Base-by-base conservation (phyloP, 2,888 invertebrate species). In the Drosophila hamatofila region DNA sequence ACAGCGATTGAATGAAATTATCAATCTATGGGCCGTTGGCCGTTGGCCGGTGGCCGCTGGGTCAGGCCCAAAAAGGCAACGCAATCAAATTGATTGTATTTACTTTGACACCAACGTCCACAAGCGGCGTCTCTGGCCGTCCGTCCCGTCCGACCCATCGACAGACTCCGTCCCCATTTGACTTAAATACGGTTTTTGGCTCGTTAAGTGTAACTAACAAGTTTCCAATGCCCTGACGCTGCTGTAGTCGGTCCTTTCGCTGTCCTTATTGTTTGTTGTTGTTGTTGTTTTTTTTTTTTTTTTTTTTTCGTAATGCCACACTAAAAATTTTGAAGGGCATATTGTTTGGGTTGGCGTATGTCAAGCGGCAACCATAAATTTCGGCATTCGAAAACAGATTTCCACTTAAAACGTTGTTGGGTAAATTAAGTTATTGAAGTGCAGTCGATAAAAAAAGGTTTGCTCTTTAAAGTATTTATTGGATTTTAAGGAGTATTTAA, bases 11-110 rank as follows among this genome's bases (percentile, higher is more conserved):
- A 85, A 85, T 85, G 86, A 88, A 88, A 85, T 85, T 88, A 85
- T 88, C 86, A 87, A 87, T 84, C 84, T 75, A 81, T 78, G 52
- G 80, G 44, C 65, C 68, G 65, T 74, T 62, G 30, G 30, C 11
- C 9, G 30, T 11, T 11, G 30, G 30, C 30, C 30, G 30, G 9
- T 30, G 9, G 30, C 30, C 11, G 30, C 11, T 30, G 87, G 83
- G 84, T 84, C 75, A 62, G 52, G 25, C 33, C 51, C 18, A 58
- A 78, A 75, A 70, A 69, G 75, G 69, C 67, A 69, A 58, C 78
- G 63, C 88, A 88, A 88, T 83, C 85, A 86, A 85, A 88, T 85
- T 85, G 88, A 88, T 88, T 85, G 83, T 88, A 86, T 85, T 85
- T 85, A 83, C 83, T 85, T 85, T 85, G 88, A 88, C 83, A 85